Percentiles rank a stretch among this genome's conserved stretches.
Evolutionary conservation across 2,797 vertebrate species (phyloP).

Genomic region (Perodicticus potto): DNA sequence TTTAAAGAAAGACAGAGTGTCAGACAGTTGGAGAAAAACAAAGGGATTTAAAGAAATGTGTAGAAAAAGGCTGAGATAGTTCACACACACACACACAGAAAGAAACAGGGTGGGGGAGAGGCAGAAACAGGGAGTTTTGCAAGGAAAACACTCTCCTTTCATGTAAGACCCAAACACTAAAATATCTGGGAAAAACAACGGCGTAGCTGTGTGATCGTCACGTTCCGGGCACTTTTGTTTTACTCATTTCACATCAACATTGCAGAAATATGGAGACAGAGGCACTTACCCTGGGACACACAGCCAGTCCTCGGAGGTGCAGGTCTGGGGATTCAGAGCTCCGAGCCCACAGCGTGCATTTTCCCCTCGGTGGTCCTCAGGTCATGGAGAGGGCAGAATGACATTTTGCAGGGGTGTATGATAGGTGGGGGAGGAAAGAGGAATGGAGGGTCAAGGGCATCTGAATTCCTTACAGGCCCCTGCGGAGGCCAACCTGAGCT

Average conservation of each 20-base stretch:
- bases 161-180: background rate
- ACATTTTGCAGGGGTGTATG: background rate
- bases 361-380: background rate
- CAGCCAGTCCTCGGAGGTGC: background rate
- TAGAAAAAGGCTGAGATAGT: background rate
- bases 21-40: background rate
- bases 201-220: background rate
- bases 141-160: background rate
- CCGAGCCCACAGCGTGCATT: accelerated
- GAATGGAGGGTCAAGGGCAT: background rate
- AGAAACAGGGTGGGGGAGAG: background rate
- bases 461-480: background rate
- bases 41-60: background rate
- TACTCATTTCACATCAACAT: background rate
- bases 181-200: background rate
- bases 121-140: background rate
- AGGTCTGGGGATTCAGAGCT: background rate
- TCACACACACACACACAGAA: background rate
- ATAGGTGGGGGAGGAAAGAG: background rate
- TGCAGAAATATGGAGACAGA: background rate
- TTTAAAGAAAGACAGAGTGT: background rate
- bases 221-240: background rate
- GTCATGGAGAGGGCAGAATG: background rate
- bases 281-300: background rate
- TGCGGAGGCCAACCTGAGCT: background rate